Base-by-base conservation (phyloP, 2,113 vertebrate species). In the Pygoscelis adeliae region DNA sequence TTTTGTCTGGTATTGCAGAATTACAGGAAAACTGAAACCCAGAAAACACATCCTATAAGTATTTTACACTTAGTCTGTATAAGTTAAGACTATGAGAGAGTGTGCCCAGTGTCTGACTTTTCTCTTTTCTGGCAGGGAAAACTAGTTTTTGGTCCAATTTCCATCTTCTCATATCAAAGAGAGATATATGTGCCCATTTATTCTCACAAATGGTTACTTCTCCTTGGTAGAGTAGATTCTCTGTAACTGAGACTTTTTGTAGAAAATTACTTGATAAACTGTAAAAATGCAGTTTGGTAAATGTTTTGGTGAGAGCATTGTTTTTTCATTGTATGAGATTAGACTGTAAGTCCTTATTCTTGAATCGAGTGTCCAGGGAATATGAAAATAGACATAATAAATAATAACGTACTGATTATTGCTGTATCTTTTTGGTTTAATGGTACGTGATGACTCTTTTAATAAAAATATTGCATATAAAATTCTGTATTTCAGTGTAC, bases 401-500 rank as follows among this genome's bases (percentile, higher is more conserved):
- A 86, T 83, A 74, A 14, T 67, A 14, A 10, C 11, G 11, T 20
- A n/a, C 23, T 80, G 26, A 42, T 86, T 38, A 46, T 50, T 93
- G 50, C 25, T 87, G 0, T 46, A 23, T 70, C 5, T 32, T 53
- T 78, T 82, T 55, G 15, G 1, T 46, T 79, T 67, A 46, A 61
- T 59, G 7, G 11, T 52, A 40, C 40, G 18, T 23, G n/a, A 65
- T 82, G 34, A 69, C 21, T 87, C 32, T n/a, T 9, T 72, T 53
- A 87, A 80, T 66, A 76, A 74, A 88, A 83, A 38, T 25, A 13
- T 10, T 74, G 22, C 42, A 3, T 91, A 47, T 50, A 69, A 87
- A 71, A 93, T 97, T 38, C 87, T 73, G 9, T 96, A 49, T 98
- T 97, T 88, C 96, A 99, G 99, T 99, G 99, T 85, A 99, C 99